Conservation (phyloP, 2,888 invertebrate species). For the Oasisia sp. region DNA sequence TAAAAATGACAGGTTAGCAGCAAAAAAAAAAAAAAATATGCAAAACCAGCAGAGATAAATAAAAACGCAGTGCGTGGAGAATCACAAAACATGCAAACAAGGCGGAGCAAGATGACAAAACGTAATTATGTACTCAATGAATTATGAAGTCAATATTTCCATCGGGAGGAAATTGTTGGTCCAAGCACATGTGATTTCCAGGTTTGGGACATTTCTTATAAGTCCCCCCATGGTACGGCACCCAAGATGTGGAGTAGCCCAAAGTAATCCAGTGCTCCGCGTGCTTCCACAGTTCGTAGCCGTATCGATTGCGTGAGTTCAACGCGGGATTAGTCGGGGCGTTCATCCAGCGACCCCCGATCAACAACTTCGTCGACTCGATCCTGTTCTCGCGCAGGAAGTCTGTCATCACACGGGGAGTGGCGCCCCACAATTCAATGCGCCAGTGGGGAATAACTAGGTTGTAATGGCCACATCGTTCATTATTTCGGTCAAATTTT, state of each 20-base stretch:
- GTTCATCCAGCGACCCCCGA: constrained; percentile 1
- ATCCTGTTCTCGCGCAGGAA: not conserved
- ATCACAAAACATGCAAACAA: too few species aligned
- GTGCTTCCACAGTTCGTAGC: not conserved
- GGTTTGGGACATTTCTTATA: not conserved
- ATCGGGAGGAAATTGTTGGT: not conserved
- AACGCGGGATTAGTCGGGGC: not conserved
- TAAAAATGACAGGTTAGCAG: too few species aligned
- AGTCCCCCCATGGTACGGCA: not conserved
- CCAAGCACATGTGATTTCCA: not conserved
- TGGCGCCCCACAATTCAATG: not conserved
- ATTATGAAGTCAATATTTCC: not conserved
- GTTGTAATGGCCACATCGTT: not conserved
- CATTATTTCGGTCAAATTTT: not conserved
- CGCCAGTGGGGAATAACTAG: not conserved
- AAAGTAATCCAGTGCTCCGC: not conserved
- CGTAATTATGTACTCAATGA: too few species aligned
- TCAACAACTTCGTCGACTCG: not conserved
- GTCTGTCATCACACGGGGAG: not conserved
- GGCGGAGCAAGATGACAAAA: too few species aligned
- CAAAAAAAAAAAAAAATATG: too few species aligned
- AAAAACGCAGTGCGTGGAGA: too few species aligned
- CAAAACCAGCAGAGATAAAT: too few species aligned
- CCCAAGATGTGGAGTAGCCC: not conserved
- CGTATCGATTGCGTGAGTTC: not conserved